Evolutionary conservation across 2,888 invertebrate genomes (phyloP).

Genomic region (Trissolcus japonicus): DNA sequence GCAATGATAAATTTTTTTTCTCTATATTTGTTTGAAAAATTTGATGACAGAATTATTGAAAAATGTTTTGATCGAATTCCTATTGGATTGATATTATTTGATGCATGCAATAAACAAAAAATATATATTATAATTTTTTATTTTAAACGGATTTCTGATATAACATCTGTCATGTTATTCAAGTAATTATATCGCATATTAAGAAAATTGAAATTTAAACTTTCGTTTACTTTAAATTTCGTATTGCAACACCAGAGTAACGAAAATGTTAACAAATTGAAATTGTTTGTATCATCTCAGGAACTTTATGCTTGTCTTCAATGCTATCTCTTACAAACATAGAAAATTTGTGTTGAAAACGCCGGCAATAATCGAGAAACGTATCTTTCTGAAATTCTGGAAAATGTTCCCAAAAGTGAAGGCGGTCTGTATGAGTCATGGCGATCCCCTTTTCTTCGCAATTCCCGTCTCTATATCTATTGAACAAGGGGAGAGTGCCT

Average conservation of each 20-base stretch:
- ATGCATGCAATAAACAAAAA: no score
- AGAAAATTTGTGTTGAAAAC: constrained; percentile 17
- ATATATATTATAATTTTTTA: no score
- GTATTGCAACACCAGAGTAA: not conserved
- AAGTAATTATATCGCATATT: not conserved
- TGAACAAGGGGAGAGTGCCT: constrained; percentile 68
- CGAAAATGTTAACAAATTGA: not conserved
- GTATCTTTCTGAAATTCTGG: constrained; percentile 70
- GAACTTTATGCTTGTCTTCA: not conserved
- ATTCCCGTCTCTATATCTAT: constrained; percentile 68
- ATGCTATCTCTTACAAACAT: not conserved
- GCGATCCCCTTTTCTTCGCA: constrained; percentile 64
- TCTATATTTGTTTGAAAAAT: no score
- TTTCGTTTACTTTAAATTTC: not conserved
- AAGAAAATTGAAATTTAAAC: not conserved
- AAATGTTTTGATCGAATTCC: no score
- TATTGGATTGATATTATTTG: no score
- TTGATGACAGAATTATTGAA: no score
- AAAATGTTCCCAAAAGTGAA: constrained; percentile 72
- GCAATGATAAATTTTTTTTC: no score
- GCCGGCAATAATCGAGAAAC: constrained; percentile 61
- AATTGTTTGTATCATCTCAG: no score
- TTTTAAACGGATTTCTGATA: no score
- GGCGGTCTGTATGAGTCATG: constrained; percentile 72
- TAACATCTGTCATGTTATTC: no score